A percentile compares a stretch with the other conserved stretches of the same genome.
Conservation (phyloP, 2,797 vertebrate species). For the Heterohyrax brucei region DNA sequence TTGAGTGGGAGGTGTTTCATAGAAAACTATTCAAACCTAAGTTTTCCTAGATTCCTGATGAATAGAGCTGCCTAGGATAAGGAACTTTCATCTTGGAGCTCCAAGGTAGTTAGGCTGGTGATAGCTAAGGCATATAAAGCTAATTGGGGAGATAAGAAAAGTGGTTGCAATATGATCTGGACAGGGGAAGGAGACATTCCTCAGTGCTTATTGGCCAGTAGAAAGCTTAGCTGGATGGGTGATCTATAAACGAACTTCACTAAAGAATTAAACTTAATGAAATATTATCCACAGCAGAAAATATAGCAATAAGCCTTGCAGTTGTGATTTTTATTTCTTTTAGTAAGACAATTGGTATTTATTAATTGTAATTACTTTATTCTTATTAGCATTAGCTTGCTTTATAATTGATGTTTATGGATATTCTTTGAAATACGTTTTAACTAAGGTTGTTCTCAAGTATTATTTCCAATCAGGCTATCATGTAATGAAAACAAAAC, state of each 20-base stretch:
- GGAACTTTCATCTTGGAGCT: conserved; percentile 91
- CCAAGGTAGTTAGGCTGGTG: conserved; percentile 91
- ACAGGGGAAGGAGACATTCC: conserved; percentile 86
- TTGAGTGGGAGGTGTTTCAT: conserved; percentile 91
- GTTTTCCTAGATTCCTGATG: conserved; percentile 90
- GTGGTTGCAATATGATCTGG: conserved; percentile 86
- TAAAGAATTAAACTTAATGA: conserved; percentile 87
- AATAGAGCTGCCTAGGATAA: conserved; percentile 90
- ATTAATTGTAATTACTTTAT: neutral
- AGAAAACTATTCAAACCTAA: conserved; percentile 90
- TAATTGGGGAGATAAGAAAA: conserved; percentile 91
- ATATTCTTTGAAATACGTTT: conserved; percentile 82
- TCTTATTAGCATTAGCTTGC: conserved; percentile 57
- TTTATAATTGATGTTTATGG: neutral
- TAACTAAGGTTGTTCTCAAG: conserved; percentile 71
- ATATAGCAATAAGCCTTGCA: conserved; percentile 35
- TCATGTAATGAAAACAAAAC: conserved; percentile 52
- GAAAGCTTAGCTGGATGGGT: conserved; percentile 86
- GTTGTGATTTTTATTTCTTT: conserved; percentile 46
- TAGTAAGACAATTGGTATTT: conserved; percentile 13
- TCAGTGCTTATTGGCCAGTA: conserved; percentile 83
- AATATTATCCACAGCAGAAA: conserved; percentile 75
- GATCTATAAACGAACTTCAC: conserved; percentile 88
- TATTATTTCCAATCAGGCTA: neutral
- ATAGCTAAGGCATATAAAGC: conserved; percentile 87